These are phyloP conservation scores for Megalops atlanticus DNA, from an alignment of 2,113 vertebrate species.

Conservation along the genomic window DNA sequence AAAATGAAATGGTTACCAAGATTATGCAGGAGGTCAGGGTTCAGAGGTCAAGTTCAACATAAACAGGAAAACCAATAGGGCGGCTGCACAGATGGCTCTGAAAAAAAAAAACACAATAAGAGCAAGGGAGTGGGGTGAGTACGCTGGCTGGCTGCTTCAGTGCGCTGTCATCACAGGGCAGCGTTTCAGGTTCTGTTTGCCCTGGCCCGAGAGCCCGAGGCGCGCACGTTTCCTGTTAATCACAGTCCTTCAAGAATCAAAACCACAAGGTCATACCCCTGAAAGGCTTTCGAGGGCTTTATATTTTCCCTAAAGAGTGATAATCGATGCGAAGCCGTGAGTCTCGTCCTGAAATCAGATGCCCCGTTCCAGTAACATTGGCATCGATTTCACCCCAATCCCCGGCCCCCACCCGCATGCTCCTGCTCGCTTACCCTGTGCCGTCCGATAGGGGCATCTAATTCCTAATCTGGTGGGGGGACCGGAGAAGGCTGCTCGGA, in stretches of 20 bases:
- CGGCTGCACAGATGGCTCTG: slow-evolving; percentile 83
- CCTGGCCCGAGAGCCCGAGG: not conserved
- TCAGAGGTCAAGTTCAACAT: slow-evolving; percentile 88
- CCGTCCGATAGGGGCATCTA: not conserved
- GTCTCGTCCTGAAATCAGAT: not conserved
- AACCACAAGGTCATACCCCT: not conserved
- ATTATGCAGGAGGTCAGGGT: slow-evolving; percentile 85
- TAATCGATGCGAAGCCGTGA: slow-evolving; percentile 1
- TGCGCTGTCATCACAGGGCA: not conserved
- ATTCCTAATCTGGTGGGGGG: not conserved
- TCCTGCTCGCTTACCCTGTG: not conserved
- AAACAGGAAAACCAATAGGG: slow-evolving; percentile 87
- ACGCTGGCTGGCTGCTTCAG: not conserved
- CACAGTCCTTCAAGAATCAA: not conserved
- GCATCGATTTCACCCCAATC: not conserved
- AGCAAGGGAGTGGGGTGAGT: slow-evolving; percentile 77
- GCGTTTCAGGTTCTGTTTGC: not conserved
- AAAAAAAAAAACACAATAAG: slow-evolving; percentile 74
- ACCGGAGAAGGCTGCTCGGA: not conserved
- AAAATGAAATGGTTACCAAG: slow-evolving; percentile 90
- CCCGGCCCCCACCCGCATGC: no score
- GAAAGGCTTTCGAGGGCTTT: not conserved
- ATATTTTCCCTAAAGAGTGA: not conserved
- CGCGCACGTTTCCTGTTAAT: not conserved
- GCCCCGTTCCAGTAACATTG: not conserved